A percentile compares a stretch with the other conserved stretches of the same genome.
Conservation (phyloP, 2,113 vertebrate genomes). For the Eulacestoma nigropectus region DNA sequence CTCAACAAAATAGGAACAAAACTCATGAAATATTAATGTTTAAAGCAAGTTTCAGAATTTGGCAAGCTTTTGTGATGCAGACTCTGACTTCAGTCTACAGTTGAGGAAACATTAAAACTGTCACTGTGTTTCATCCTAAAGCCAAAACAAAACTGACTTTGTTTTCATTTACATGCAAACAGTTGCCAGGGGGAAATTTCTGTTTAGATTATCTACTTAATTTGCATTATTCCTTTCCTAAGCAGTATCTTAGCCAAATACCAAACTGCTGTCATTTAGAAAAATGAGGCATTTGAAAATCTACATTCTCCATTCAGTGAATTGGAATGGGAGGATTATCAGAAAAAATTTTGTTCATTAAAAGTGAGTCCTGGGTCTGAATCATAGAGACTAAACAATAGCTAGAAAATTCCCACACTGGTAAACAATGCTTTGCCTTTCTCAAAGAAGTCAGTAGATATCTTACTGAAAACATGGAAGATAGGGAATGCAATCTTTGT, state of each 20-base stretch:
- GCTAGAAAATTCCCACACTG: neutral
- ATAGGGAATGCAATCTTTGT: neutral
- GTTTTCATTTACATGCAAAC: neutral
- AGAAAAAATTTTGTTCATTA: neutral
- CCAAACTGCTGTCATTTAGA: neutral
- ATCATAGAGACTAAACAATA: neutral
- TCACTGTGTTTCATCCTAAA: neutral
- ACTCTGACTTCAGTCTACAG: neutral
- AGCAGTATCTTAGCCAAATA: neutral
- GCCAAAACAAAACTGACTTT: neutral
- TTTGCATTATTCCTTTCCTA: neutral
- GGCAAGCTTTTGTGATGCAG: neutral
- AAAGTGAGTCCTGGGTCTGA: neutral
- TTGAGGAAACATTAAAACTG: neutral
- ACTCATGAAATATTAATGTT: neutral
- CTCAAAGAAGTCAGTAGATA: neutral
- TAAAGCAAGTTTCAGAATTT: neutral
- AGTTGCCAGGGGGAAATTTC: neutral
- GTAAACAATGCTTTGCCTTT: neutral
- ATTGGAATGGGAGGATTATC: neutral
- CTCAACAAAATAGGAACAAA: neutral
- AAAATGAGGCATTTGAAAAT: neutral
- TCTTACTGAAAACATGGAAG: neutral
- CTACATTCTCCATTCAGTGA: neutral
- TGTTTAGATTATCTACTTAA: neutral